Evolutionary conservation across 2,797 vertebrate genomes (phyloP), one percentile per base, ranked within the genome.

Genomic region (Miichthys miiuy): DNA sequence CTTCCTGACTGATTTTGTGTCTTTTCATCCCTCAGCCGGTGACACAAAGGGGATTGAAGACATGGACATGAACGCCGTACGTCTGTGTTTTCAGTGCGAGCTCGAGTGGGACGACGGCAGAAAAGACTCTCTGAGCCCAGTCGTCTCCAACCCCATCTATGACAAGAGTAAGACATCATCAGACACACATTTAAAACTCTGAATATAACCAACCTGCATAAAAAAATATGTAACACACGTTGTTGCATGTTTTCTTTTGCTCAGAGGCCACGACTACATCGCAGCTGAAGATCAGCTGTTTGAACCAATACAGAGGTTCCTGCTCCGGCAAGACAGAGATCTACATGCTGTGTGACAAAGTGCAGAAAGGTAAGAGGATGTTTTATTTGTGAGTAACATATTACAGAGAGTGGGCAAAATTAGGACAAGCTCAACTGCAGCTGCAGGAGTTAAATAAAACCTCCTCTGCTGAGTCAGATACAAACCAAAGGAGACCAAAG

Each of bases 11-110:
- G 1, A 56, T 55, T 51, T 57, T 54, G 3, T 61, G 7, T 87
- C 52, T 44, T 14, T 48, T 55, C 38, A 3, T 80, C 17, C 44
- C 76, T 62, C 73, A 98, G 98, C 96, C 0, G 97, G 97, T 13
- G 95, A 97, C 75, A 92, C 97, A 8, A 97, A 96, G 91, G 97
- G 97, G 81, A 97, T 98, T 11, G 98, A 99, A 75, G 98, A 99
- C 85, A 97, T 99, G 57, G 98, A 99, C 92, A 97, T 99, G 96
- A 99, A 99, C 0, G 96, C 97, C 0, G 98, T 99, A 56, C 94
- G 97, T 58, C 96, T 99, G 65, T 99, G 98, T 88, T 98, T 99
- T 90, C 96, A 97, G 89, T 97, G 97, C 4, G 96, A 96, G 18
- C 94, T 97, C 1, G 93, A 95, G 66, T 96, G 95, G 77, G 72